Evolutionary conservation across 2,113 vertebrate genomes (phyloP).

Genomic region (Dolichotis patagonum): DNA sequence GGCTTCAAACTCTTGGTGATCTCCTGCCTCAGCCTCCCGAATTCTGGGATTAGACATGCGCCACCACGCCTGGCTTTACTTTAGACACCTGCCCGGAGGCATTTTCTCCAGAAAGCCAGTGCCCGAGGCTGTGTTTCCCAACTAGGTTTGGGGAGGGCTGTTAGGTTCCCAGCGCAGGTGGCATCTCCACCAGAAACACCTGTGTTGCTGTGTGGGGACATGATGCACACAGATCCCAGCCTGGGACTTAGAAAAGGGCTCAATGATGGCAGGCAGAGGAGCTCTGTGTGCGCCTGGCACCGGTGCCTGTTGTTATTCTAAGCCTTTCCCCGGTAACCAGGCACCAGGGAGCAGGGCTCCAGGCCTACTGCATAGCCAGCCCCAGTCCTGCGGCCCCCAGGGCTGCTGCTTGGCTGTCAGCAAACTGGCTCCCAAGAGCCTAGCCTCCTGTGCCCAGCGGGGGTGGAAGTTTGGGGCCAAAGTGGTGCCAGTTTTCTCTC

Average conservation of each 20-base stretch:
- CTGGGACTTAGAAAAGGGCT: not conserved
- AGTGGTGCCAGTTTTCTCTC: not conserved
- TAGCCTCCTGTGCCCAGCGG: not conserved
- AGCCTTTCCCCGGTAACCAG: conserved; percentile 60
- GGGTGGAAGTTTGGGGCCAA: not conserved
- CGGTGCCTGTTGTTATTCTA: conserved; percentile 64
- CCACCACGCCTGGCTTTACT: not conserved
- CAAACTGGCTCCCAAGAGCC: not conserved
- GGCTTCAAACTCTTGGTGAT: not conserved
- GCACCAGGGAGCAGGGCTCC: conserved; percentile 13
- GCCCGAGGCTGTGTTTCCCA: not conserved
- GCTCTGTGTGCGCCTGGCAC: not conserved
- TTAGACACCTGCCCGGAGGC: not conserved
- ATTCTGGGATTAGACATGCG: not conserved
- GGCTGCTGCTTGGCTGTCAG: not conserved
- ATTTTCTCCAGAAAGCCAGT: not conserved
- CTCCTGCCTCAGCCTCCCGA: not conserved
- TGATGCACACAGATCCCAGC: not conserved
- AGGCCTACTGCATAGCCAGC: conserved; percentile 45
- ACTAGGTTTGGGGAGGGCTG: not conserved
- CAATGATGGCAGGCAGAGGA: not conserved
- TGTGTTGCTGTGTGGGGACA: not conserved
- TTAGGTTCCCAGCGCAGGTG: not conserved
- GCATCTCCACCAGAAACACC: not conserved
- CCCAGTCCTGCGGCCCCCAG: not conserved